phyloP scores from a whole-genome alignment of 2,888 invertebrate species.

The Rhogogaster chlorosoma region DNA sequence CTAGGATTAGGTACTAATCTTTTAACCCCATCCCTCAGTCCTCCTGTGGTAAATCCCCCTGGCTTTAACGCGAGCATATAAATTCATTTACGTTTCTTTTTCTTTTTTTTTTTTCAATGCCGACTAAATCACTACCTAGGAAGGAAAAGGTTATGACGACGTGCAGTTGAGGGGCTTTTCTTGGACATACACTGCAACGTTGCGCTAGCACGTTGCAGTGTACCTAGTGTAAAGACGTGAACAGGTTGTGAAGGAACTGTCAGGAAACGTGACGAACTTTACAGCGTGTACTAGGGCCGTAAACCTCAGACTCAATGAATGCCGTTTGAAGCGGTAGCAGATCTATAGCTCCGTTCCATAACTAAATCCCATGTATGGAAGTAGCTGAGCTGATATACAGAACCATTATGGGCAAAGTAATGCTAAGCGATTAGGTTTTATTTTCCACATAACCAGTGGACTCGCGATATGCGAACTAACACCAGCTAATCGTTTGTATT shows the following conservation, averaged over 20 bases:
- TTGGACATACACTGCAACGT: background rate
- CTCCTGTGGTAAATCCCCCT: background rate
- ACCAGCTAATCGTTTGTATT: too few species aligned
- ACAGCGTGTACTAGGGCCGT: constrained; percentile 58
- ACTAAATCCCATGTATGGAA: background rate
- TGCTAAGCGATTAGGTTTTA: too few species aligned
- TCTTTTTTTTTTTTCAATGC: background rate
- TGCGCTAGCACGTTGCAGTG: background rate
- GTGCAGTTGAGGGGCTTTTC: background rate
- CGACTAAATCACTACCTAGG: background rate
- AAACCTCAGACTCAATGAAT: constrained; percentile 63
- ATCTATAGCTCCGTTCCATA: background rate
- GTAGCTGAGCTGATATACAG: background rate
- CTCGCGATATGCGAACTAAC: too few species aligned
- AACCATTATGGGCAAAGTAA: too few species aligned
- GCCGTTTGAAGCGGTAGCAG: constrained; percentile 52
- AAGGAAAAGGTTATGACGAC: background rate
- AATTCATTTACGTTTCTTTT: background rate
- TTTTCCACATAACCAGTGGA: too few species aligned
- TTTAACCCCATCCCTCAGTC: background rate
- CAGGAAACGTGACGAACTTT: constrained; percentile 60
- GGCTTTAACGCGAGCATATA: background rate
- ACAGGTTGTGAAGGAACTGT: constrained; percentile 49
- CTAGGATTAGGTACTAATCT: background rate
- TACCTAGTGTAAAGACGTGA: background rate